These are phyloP conservation scores for Pteronotus mesoamericanus DNA, from an alignment of 2,797 vertebrate genomes.

Conservation along the genomic window DNA sequence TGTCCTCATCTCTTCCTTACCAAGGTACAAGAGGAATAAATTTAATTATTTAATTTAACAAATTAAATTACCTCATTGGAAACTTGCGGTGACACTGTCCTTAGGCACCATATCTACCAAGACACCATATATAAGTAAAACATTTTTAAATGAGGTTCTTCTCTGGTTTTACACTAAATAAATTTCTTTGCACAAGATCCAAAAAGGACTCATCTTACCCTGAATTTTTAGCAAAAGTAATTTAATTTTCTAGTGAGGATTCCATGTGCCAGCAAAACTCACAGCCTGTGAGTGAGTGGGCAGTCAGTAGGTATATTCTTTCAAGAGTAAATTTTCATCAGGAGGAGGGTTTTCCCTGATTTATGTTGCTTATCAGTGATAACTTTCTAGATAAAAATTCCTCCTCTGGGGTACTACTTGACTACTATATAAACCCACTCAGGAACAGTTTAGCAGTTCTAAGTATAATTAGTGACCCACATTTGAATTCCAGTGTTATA, in stretches of 20 bases:
- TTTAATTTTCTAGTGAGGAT: conserved; percentile 32
- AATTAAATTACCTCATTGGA: conserved; percentile 51
- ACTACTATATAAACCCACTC: conserved; percentile 20
- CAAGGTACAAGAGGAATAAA: conserved; percentile 41
- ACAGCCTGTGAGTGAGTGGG: background rate
- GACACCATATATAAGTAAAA: background rate
- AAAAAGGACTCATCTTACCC: conserved; percentile 4
- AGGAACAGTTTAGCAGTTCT: background rate
- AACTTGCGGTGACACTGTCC: conserved; percentile 6
- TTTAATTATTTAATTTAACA: conserved; percentile 65
- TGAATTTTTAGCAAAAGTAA: conserved; percentile 36
- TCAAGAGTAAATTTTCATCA: conserved; percentile 61
- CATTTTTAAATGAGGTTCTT: conserved; percentile 6
- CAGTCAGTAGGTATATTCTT: conserved; percentile 29
- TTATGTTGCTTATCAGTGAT: conserved; percentile 52
- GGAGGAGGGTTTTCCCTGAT: conserved; percentile 52
- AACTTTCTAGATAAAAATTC: conserved; percentile 51
- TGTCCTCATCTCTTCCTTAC: background rate
- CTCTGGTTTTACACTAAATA: conserved; percentile 26
- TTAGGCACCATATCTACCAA: background rate
- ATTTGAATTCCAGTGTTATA: conserved; percentile 33
- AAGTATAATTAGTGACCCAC: background rate
- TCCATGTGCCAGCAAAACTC: background rate
- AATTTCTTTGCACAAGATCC: conserved; percentile 18
- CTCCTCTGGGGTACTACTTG: background rate